These are phyloP conservation scores for Onychomys torridus DNA, from an alignment of 2,797 vertebrate species.

Conservation along the genomic window DNA sequence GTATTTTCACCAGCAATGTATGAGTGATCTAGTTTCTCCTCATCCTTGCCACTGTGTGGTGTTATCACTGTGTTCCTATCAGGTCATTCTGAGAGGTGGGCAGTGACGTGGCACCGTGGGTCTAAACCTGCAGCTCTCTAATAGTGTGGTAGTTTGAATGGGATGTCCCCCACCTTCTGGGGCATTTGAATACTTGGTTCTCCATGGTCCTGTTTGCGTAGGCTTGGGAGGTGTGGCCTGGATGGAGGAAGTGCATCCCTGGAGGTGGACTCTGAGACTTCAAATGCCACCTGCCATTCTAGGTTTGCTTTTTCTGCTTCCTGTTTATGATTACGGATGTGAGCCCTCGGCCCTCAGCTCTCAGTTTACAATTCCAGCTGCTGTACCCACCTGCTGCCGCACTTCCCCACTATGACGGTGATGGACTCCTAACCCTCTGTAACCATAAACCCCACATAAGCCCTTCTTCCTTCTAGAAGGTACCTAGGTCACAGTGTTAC, in stretches of 20 bases:
- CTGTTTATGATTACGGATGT: neutral
- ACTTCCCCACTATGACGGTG: neutral
- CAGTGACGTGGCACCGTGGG: neutral
- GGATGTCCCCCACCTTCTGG: neutral
- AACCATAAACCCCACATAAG: neutral
- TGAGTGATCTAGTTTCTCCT: neutral
- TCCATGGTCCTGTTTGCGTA: neutral
- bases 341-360: neutral
- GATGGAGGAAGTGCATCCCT: neutral
- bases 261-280: neutral
- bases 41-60: neutral
- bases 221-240: neutral
- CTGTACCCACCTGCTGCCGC: neutral
- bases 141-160: too few relatives aligned
- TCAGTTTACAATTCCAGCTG: neutral
- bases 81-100: neutral
- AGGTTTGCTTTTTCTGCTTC: neutral
- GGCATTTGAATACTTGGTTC: neutral
- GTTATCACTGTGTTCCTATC: neutral
- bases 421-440: neutral
- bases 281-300: neutral
- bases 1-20: neutral
- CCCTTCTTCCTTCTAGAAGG: neutral
- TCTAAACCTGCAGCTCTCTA: neutral
- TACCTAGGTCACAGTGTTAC: neutral